Conservation (phyloP, 2,888 invertebrate genomes). For the Zaprionus lineosus region DNA sequence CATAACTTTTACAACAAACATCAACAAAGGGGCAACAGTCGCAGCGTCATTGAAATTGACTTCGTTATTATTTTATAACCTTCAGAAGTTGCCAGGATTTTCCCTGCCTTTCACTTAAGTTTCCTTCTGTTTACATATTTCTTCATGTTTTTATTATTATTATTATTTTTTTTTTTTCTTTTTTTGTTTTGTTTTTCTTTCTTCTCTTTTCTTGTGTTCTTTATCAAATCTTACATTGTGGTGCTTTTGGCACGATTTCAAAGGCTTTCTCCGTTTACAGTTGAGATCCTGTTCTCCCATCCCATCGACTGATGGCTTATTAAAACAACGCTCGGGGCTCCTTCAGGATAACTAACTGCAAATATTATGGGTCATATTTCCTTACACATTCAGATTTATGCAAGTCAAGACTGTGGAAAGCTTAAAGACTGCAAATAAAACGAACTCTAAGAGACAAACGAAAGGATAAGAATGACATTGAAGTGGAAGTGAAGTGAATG, state of each 20-base stretch:
- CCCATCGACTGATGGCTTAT: slow-evolving; percentile 55
- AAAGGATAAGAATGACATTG: too few relatives aligned
- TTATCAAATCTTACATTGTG: slow-evolving; percentile 62
- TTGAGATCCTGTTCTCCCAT: slow-evolving; percentile 3
- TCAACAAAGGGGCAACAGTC: slow-evolving; percentile 36
- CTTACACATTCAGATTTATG: background rate
- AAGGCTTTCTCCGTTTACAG: slow-evolving; percentile 23
- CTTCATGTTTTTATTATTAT: slow-evolving; percentile 10
- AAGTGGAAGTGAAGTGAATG: too few relatives aligned
- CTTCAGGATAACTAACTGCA: slow-evolving; percentile 27
- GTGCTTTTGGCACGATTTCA: slow-evolving; percentile 63
- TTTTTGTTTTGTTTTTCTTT: slow-evolving; percentile 11
- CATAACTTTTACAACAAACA: slow-evolving; percentile 51
- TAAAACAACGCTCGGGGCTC: slow-evolving; percentile 59
- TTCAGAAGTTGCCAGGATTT: slow-evolving; percentile 37
- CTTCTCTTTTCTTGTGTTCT: slow-evolving; percentile 17
- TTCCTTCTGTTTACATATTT: slow-evolving; percentile 20
- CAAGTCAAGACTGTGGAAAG: background rate
- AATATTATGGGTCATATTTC: background rate
- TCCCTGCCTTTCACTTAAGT: slow-evolving; percentile 32
- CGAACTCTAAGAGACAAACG: too few relatives aligned
- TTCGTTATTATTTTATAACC: slow-evolving; percentile 69
- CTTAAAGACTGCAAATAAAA: too few relatives aligned
- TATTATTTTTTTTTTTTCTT: background rate
- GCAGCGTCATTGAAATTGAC: slow-evolving; percentile 67